Conservation (phyloP, 2,888 invertebrate genomes). For the Drosophila histrio region DNA sequence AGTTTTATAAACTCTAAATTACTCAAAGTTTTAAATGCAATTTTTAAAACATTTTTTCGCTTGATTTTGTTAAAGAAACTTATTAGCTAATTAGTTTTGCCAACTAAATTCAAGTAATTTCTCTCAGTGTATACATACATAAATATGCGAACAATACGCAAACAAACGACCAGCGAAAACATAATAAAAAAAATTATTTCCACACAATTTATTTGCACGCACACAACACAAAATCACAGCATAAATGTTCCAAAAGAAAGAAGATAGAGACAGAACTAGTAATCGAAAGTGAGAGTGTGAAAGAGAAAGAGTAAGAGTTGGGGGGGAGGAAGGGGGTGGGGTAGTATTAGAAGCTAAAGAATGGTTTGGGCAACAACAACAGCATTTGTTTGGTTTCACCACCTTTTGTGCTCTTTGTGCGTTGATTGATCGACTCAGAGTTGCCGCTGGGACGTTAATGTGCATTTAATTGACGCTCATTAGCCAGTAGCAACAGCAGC, state of each 20-base stretch:
- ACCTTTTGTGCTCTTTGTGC: conserved; percentile 32
- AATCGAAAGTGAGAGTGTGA: background rate
- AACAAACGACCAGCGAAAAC: conserved; percentile 30
- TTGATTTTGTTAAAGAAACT: background rate
- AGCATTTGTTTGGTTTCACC: conserved; percentile 14
- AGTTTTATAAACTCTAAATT: background rate
- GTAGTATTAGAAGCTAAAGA: conserved; percentile 14
- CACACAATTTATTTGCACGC: conserved; percentile 72
- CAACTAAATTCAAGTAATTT: conserved; percentile 12
- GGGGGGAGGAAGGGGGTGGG: background rate
- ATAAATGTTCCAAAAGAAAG: conserved; percentile 7
- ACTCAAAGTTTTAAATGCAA: background rate
- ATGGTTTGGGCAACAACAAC: conserved; percentile 1
- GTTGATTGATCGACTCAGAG: conserved; percentile 51
- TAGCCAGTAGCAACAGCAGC: conserved; percentile 39
- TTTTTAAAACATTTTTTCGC: background rate
- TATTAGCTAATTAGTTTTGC: background rate
- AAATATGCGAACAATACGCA: conserved; percentile 41
- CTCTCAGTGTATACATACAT: conserved; percentile 38
- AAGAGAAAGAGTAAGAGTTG: background rate
- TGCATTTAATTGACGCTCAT: conserved; percentile 68
- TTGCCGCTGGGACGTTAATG: conserved; percentile 52
- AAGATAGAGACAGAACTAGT: conserved; percentile 1
- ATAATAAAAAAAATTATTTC: conserved; percentile 63
- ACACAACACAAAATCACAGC: conserved; percentile 48